A percentile compares a stretch with the other conserved stretches of the same genome.
phyloP scores from a whole-genome alignment of 2,113 vertebrate species.

The Sorex fumeus region DNA sequence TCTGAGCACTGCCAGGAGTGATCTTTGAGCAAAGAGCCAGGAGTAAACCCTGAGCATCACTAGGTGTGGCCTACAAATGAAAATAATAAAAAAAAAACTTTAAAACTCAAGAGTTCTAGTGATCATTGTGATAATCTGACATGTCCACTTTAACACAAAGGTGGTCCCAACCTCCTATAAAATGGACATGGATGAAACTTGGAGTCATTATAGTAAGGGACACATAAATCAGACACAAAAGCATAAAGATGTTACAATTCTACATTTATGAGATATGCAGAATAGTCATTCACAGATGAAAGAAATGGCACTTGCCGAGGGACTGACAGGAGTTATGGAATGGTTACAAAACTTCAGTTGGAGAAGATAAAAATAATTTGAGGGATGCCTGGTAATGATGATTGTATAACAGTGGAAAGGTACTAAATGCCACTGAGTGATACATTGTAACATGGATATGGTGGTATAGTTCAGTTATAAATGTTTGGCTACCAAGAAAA shows the following conservation, averaged over 20 bases:
- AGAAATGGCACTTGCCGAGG: background rate
- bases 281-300: background rate
- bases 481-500: slow-evolving; percentile 21
- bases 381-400: background rate
- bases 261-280: too few species aligned
- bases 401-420: background rate
- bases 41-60: too few species aligned
- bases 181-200: background rate
- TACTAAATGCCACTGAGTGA: background rate
- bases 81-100: too few species aligned
- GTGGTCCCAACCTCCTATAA: too few species aligned
- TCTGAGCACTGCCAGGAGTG: too few species aligned
- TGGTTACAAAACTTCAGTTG: background rate
- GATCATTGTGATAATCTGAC: too few species aligned
- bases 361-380: background rate
- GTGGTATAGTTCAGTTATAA: background rate
- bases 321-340: background rate
- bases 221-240: background rate
- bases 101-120: too few species aligned
- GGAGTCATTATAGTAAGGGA: background rate
- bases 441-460: slow-evolving; percentile 13
- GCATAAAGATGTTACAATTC: background rate
- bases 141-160: too few species aligned
- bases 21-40: too few species aligned
- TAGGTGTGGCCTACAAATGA: too few species aligned